Evolutionary conservation across 2,888 invertebrate genomes (phyloP).

Genomic region (Xestia xanthographa): DNA sequence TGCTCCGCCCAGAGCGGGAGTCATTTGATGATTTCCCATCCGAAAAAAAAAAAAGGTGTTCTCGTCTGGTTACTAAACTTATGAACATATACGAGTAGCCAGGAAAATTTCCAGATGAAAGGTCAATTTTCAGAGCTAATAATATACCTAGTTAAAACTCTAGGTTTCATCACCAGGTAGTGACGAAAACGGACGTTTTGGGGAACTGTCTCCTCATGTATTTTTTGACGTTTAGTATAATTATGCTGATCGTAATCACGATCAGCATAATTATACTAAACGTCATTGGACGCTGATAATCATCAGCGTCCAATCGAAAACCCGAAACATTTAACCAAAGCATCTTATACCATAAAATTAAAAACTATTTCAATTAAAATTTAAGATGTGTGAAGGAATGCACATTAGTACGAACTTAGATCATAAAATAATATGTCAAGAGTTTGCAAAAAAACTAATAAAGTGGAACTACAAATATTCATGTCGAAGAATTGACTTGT

Average conservation of each 20-base stretch:
- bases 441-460: conserved; percentile 1
- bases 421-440: conserved; percentile 11
- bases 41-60: too few relatives aligned
- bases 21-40: too few relatives aligned
- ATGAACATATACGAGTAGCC: too few relatives aligned
- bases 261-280: too few relatives aligned
- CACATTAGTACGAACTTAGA: not conserved
- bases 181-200: not conserved
- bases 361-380: not conserved
- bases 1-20: too few relatives aligned
- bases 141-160: not conserved
- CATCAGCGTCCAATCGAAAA: not conserved
- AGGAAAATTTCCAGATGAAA: too few relatives aligned
- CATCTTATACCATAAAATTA: not conserved
- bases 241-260: too few relatives aligned
- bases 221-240: not conserved
- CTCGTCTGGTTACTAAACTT: too few relatives aligned
- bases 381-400: not conserved
- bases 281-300: too few relatives aligned
- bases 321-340: not conserved
- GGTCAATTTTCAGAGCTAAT: too few relatives aligned
- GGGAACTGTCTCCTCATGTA: not conserved
- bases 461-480: conserved; percentile 51
- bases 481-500: not conserved
- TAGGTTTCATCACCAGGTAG: not conserved